Evolutionary conservation across 2,113 vertebrate genomes (phyloP).

Genomic region (Uria lomvia): DNA sequence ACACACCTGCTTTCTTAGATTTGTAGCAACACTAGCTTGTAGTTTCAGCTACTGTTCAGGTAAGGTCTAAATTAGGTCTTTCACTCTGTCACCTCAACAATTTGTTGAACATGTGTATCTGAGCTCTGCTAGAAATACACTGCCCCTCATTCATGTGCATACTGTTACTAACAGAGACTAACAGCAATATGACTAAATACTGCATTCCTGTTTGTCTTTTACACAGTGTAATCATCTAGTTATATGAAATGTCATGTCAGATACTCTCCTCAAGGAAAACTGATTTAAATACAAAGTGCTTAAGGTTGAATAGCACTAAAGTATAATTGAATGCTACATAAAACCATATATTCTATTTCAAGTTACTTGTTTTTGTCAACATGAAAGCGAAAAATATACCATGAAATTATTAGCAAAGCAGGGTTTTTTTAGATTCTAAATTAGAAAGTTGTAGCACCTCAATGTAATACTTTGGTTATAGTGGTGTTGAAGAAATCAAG

Average conservation of each 20-base stretch:
- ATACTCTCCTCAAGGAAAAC: neutral
- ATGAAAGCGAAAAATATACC: neutral
- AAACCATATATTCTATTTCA: neutral
- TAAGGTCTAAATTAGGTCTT: neutral
- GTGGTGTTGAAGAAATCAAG: constrained; percentile 1
- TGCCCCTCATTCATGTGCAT: neutral
- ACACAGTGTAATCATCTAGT: neutral
- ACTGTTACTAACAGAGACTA: neutral
- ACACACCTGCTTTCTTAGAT: too few relatives aligned
- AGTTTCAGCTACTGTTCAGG: neutral
- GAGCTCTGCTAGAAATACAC: neutral
- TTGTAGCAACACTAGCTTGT: neutral
- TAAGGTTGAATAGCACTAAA: neutral
- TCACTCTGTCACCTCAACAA: neutral
- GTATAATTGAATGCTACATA: neutral
- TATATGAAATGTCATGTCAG: neutral
- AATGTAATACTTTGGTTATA: constrained; percentile 34
- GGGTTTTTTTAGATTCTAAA: neutral
- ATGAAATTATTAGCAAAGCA: neutral
- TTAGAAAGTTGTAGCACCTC: constrained; percentile 41
- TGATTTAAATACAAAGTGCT: neutral
- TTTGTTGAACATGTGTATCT: neutral
- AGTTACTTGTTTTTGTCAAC: neutral
- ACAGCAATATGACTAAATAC: neutral
- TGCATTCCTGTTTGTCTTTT: neutral